Conservation (phyloP, 1,140 invertebrate genomes). For the Drosophila kepulauana region DNA sequence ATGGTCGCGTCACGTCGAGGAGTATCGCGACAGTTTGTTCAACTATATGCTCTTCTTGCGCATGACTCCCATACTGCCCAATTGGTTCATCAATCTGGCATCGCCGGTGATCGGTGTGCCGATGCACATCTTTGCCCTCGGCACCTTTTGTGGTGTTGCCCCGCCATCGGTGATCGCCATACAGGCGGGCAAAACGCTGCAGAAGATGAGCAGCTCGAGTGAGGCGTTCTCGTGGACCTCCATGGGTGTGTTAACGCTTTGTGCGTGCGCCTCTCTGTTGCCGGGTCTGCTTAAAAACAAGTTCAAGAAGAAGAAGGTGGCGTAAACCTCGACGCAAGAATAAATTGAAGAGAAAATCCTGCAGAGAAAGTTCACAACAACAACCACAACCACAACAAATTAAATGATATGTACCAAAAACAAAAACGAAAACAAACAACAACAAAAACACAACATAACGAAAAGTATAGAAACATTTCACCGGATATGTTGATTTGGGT, state of each 20-base stretch:
- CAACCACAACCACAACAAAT: conserved; percentile 6
- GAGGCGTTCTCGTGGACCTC: conserved; percentile 96
- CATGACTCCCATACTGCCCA: conserved; percentile 98
- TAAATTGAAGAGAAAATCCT: neutral
- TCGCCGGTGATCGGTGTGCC: conserved; percentile 99
- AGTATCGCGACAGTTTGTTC: conserved; percentile 95
- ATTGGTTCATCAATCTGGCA: conserved; percentile 99
- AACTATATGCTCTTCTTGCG: conserved; percentile 99
- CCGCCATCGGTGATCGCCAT: conserved; percentile 99
- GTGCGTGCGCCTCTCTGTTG: conserved; percentile 93
- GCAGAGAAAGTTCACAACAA: neutral
- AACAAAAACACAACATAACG: conserved; percentile 3
- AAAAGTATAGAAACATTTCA: neutral
- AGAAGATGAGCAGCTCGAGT: conserved; percentile 95
- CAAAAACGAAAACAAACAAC: no score
- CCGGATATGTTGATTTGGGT: conserved; percentile 10
- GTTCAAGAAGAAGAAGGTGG: conserved; percentile 91
- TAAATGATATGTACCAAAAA: conserved; percentile 24
- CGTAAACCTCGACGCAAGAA: conserved; percentile 38
- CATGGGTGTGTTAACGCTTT: conserved; percentile 90
- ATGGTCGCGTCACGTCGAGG: conserved; percentile 94
- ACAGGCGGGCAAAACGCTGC: conserved; percentile 98
- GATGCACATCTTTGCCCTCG: conserved; percentile 95
- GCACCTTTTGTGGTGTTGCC: conserved; percentile 97
- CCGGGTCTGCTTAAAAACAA: conserved; percentile 96